phyloP scores from a whole-genome alignment of 2,797 vertebrate genomes.

The Lophotriccus pileatus region DNA sequence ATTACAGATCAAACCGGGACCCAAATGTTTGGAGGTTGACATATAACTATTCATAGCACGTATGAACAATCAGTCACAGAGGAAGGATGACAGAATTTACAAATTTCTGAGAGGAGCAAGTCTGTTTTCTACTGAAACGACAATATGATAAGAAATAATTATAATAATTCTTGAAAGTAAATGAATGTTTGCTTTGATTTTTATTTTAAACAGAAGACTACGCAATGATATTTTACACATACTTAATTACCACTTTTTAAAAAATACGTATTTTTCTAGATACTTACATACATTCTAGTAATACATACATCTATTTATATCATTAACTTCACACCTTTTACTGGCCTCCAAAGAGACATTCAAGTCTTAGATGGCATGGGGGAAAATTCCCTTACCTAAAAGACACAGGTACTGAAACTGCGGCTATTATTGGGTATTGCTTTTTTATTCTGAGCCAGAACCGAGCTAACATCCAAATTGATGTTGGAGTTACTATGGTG shows the following conservation, averaged over 20 bases:
- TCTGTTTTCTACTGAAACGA: not conserved
- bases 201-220: slow-evolving; percentile 30
- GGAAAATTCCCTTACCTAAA: not conserved
- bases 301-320: not conserved
- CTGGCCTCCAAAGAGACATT: not conserved
- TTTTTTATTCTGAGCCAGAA: not conserved
- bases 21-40: not conserved
- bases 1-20: not conserved
- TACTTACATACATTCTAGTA: too few species aligned
- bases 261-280: not conserved
- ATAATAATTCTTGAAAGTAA: not conserved
- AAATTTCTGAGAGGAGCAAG: not conserved
- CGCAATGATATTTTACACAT: not conserved
- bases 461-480: not conserved
- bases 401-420: not conserved
- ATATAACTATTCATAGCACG: not conserved
- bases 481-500: not conserved
- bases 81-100: not conserved
- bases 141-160: not conserved
- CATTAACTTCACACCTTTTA: not conserved
- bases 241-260: not conserved
- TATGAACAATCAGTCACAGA: not conserved
- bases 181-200: slow-evolving; percentile 8
- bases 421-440: not conserved
- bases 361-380: not conserved